phyloP scores from a whole-genome alignment of 2,113 vertebrate genomes.

The Alligator mississippiensis region DNA sequence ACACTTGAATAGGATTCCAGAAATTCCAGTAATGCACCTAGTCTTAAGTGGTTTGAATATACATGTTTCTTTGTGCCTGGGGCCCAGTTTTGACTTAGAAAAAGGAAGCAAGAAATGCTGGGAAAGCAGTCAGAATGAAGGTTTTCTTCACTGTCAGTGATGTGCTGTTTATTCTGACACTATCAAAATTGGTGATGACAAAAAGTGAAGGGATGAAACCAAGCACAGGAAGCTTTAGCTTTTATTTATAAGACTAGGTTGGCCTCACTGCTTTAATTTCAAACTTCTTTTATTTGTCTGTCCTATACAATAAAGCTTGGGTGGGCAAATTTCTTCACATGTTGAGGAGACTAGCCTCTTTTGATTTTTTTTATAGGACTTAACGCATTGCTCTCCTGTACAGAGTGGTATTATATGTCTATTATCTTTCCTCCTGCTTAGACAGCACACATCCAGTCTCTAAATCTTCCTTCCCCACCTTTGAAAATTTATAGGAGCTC shows the following conservation, averaged over 20 bases:
- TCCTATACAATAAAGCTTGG: constrained; percentile 66
- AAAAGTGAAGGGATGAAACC: not conserved
- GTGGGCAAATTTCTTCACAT: constrained; percentile 73
- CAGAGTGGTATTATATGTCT: constrained; percentile 60
- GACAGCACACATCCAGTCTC: constrained; percentile 56
- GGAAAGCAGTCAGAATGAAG: not conserved
- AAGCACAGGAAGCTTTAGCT: constrained; percentile 19
- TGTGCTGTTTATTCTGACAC: constrained; percentile 6
- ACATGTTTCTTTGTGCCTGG: not conserved
- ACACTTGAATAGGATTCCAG: not conserved
- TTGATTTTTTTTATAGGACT: constrained; percentile 76
- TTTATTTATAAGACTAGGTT: constrained; percentile 25
- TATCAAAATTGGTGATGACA: constrained; percentile 18
- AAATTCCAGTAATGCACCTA: not conserved
- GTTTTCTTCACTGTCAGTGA: not conserved
- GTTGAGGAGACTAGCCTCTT: constrained; percentile 44
- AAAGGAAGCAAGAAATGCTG: not conserved
- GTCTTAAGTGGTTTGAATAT: not conserved
- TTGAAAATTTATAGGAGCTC: constrained; percentile 79
- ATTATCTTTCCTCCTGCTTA: constrained; percentile 55
- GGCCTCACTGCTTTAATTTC: constrained; percentile 55
- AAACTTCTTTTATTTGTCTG: constrained; percentile 44
- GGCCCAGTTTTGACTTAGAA: not conserved
- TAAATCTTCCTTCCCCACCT: constrained; percentile 73
- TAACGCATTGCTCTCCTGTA: constrained; percentile 64